A percentile compares a stretch with the other conserved stretches of the same genome.
Evolutionary conservation across 2,888 invertebrate genomes (phyloP).

Genomic region (Ligdia adustata): DNA sequence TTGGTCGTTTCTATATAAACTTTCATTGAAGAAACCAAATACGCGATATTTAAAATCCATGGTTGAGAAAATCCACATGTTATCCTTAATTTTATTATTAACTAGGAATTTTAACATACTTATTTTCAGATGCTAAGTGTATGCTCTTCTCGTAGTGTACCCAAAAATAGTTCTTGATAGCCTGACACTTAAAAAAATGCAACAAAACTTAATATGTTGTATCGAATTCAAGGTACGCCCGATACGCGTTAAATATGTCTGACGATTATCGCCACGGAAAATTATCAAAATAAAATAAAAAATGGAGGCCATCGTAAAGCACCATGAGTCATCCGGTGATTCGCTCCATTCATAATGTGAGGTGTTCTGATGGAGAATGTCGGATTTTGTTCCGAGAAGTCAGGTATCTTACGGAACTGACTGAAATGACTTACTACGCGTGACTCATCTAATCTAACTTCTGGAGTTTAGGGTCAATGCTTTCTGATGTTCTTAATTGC

Average conservation of each 20-base stretch:
- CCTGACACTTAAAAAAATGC: not conserved
- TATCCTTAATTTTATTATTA: too few species aligned
- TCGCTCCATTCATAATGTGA: conserved; percentile 50
- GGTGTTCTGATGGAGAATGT: conserved; percentile 34
- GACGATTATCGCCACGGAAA: conserved; percentile 17
- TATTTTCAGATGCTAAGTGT: too few species aligned
- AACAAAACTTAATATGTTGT: conserved; percentile 4
- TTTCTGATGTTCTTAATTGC: too few species aligned
- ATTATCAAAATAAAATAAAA: conserved; percentile 24
- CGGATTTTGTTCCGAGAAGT: conserved; percentile 46
- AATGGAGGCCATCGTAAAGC: conserved; percentile 35
- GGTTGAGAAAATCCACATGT: too few species aligned
- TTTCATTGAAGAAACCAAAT: not conserved
- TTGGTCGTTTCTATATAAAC: not conserved
- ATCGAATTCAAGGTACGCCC: conserved; percentile 14
- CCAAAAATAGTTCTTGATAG: too few species aligned
- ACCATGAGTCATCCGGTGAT: conserved; percentile 47
- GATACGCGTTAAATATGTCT: conserved; percentile 14
- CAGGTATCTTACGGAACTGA: conserved; percentile 42
- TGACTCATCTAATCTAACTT: conserved; percentile 25
- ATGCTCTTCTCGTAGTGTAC: too few species aligned
- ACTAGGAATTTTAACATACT: not conserved
- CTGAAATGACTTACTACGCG: conserved; percentile 9
- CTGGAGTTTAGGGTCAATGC: conserved; percentile 3
- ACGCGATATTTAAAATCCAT: too few species aligned